phyloP scores from a whole-genome alignment of 1,140 invertebrate genomes.

The Lepidostoma basale region DNA sequence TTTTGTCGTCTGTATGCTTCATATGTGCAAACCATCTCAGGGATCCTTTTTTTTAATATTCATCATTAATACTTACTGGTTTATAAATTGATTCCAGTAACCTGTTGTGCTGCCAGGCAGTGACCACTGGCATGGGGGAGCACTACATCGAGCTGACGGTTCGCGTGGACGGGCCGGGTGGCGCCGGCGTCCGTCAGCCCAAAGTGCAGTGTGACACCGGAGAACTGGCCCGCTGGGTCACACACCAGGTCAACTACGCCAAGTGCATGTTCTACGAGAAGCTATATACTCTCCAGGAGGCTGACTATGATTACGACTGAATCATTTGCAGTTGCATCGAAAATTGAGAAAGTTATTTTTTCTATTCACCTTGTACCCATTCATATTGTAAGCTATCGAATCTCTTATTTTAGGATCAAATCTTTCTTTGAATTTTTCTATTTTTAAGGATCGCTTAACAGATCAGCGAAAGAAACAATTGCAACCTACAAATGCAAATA shows the following conservation, averaged over 20 bases:
- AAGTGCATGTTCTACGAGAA: slow-evolving; percentile 85
- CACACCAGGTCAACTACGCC: slow-evolving; percentile 77
- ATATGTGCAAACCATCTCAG: no score
- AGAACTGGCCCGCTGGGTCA: slow-evolving; percentile 78
- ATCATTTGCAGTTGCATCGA: no score
- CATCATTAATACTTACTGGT: slow-evolving; percentile 12
- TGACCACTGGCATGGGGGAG: slow-evolving; percentile 59
- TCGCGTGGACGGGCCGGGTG: slow-evolving; percentile 60
- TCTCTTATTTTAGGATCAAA: no score
- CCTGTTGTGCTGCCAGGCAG: slow-evolving; percentile 65
- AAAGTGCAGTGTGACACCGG: slow-evolving; percentile 83
- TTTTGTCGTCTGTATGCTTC: no score
- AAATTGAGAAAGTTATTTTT: no score
- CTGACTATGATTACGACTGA: slow-evolving; percentile 36
- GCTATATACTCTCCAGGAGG: slow-evolving; percentile 62
- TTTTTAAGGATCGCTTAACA: no score
- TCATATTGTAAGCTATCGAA: no score
- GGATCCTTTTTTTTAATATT: no score
- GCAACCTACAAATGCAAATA: no score
- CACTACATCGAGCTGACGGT: slow-evolving; percentile 82
- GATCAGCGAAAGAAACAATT: no score
- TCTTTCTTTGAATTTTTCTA: no score
- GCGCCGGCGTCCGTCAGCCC: slow-evolving; percentile 68
- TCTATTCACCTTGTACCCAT: no score
- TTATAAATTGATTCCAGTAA: slow-evolving; percentile 53